Evolutionary conservation across 2,113 vertebrate species (phyloP), one percentile per base, ranked within the genome.

Genomic region (Ornithorhynchus anatinus): DNA sequence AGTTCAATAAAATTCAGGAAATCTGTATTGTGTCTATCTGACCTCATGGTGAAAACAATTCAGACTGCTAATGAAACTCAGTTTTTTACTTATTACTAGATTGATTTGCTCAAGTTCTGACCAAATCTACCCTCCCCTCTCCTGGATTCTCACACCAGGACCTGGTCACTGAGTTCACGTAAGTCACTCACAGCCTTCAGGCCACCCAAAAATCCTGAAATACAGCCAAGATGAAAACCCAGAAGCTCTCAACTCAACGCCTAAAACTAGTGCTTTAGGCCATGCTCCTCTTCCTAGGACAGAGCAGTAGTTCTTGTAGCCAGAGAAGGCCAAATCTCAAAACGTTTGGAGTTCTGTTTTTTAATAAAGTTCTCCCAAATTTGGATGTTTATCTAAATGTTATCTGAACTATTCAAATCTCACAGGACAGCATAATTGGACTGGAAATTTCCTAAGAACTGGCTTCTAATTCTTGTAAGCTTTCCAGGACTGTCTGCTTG

Each of bases 361-460:
- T 57, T 57, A 12, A 64, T 31, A 22, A 72, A 64, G 69, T 84
- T 85, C 63, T 60, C 78, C n/a, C 81, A 77, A 85, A 23, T 43
- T 32, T 60, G 43, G 48, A 64, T 54, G 56, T 78, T 85, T 85
- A 75, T 85, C 85, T 75, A 69, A 74, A 72, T 65, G 48, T 67
- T 81, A 64, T 81, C 80, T 75, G 78, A 81, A 64, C 58, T 77
- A 72, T 81, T 69, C 20, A 16, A 0, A 1, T 81, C 83, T 75
- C 75, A 22, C 5, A 75, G 67, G 86, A 77, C 7, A 67, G 11
- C 33, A 43, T 80, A 70, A 88, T 77, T 80, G 67, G 57, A 68
- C 72, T 80, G 73, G 60, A 81, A 81, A 77, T 85, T 84, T 85
- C 83, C 68, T 68, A 60, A 84, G 83, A 84, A 80, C 78, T 85